Evolutionary conservation across 2,888 invertebrate genomes (phyloP).

Genomic region (Phlogophora meticulosa): DNA sequence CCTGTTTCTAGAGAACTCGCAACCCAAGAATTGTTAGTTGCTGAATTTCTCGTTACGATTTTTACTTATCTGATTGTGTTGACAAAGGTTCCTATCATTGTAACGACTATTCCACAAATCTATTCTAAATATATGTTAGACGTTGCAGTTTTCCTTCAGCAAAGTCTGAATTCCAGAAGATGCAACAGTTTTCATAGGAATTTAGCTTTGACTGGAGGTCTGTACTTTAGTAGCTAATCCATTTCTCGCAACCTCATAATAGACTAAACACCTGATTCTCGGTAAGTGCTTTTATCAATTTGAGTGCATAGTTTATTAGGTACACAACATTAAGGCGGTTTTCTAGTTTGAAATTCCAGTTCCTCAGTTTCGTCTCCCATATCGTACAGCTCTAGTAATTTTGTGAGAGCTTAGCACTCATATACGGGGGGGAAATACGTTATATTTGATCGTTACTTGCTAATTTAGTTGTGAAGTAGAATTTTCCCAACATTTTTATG

Average conservation of each 20-base stretch:
- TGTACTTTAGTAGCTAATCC: slow-evolving; percentile 2
- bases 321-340: slow-evolving; percentile 4
- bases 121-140: neutral
- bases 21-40: neutral
- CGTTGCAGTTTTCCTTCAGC: slow-evolving; percentile 50
- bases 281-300: slow-evolving; percentile 36
- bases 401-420: neutral
- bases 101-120: neutral
- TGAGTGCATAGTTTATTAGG: slow-evolving; percentile 23
- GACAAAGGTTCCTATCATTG: neutral
- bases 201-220: neutral
- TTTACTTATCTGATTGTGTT: slow-evolving; percentile 28
- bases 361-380: neutral
- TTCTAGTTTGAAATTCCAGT: slow-evolving; percentile 20
- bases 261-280: slow-evolving; percentile 43
- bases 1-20: neutral
- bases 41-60: neutral
- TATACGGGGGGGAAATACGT: neutral
- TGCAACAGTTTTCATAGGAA: slow-evolving; percentile 23
- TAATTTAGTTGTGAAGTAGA: neutral
- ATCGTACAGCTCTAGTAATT: neutral
- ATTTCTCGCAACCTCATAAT: slow-evolving; percentile 22
- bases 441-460: neutral
- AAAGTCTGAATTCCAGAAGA: neutral
- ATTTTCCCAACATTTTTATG: neutral